Evolutionary conservation across 2,888 invertebrate species (phyloP).

Genomic region (Thera britannica): DNA sequence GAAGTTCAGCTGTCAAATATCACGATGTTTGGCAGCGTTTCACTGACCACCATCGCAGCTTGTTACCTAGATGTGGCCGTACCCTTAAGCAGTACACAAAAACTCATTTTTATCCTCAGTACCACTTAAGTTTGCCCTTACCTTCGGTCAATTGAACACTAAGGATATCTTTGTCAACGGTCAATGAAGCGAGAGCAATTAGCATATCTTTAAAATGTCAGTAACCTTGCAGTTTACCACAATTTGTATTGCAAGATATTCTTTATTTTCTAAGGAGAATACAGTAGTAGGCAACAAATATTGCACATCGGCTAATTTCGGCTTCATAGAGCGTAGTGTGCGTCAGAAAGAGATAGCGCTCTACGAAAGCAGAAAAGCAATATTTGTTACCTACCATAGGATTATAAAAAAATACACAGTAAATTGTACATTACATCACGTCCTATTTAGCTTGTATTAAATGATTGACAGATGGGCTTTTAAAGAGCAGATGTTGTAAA

Average conservation of each 20-base stretch:
- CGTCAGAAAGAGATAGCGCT: no score
- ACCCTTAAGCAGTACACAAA: no score
- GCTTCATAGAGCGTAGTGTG: no score
- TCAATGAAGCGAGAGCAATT: conserved; percentile 41
- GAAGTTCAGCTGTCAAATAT: no score
- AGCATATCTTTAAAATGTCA: conserved; percentile 36
- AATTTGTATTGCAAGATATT: not conserved
- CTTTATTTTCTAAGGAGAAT: not conserved
- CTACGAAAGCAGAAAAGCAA: no score
- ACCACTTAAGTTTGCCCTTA: conserved; percentile 26
- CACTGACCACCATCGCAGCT: no score
- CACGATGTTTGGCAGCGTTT: no score
- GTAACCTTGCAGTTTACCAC: conserved; percentile 15
- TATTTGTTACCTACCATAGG: no score
- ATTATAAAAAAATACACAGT: not conserved
- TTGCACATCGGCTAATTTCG: no score
- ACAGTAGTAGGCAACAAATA: no score
- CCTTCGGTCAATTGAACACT: conserved; percentile 38
- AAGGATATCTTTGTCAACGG: conserved; percentile 38
- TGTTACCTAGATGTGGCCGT: no score
- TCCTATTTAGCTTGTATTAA: not conserved
- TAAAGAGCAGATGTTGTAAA: not conserved
- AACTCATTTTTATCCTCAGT: not conserved
- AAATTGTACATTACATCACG: no score
- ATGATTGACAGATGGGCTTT: not conserved